phyloP scores from a whole-genome alignment of 2,888 invertebrate species.

The Seira ritae region DNA sequence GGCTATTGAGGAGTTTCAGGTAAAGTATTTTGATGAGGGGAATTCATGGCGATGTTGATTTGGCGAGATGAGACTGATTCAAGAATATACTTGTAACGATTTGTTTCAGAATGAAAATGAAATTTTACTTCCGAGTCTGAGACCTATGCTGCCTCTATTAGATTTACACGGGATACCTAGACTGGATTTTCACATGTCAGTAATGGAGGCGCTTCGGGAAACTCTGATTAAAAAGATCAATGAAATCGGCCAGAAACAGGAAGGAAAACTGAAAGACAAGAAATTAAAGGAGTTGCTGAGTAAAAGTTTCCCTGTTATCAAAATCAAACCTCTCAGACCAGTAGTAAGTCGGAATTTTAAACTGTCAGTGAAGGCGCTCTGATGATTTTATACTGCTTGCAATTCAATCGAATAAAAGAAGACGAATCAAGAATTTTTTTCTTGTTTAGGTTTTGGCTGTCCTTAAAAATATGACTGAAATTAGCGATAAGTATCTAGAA shows the following conservation, averaged over 20 bases:
- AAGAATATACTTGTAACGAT: constrained; percentile 9
- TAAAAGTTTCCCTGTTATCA: constrained; percentile 95
- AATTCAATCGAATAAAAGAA: too few species aligned
- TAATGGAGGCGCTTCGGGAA: constrained; percentile 87
- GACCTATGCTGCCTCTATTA: constrained; percentile 95
- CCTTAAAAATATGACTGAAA: constrained; percentile 92
- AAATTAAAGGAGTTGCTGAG: constrained; percentile 92
- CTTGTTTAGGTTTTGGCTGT: constrained; percentile 82
- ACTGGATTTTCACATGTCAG: constrained; percentile 95
- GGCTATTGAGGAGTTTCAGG: constrained; percentile 99
- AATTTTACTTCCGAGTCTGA: constrained; percentile 91
- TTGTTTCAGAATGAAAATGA: constrained; percentile 88
- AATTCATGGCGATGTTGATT: neutral
- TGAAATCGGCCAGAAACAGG: constrained; percentile 84
- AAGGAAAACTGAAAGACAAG: constrained; percentile 84
- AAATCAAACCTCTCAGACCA: constrained; percentile 92
- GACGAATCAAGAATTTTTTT: too few species aligned
- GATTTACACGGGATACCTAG: constrained; percentile 95
- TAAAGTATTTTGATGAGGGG: constrained; percentile 74
- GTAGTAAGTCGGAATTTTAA: constrained; percentile 83
- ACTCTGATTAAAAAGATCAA: constrained; percentile 88
- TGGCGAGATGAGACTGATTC: too few species aligned
- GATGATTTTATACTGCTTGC: too few species aligned
- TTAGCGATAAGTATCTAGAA: constrained; percentile 88
- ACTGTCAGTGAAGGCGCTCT: too few species aligned